Evolutionary conservation across 2,113 vertebrate species (phyloP).

Genomic region (Psettodes erumei): DNA sequence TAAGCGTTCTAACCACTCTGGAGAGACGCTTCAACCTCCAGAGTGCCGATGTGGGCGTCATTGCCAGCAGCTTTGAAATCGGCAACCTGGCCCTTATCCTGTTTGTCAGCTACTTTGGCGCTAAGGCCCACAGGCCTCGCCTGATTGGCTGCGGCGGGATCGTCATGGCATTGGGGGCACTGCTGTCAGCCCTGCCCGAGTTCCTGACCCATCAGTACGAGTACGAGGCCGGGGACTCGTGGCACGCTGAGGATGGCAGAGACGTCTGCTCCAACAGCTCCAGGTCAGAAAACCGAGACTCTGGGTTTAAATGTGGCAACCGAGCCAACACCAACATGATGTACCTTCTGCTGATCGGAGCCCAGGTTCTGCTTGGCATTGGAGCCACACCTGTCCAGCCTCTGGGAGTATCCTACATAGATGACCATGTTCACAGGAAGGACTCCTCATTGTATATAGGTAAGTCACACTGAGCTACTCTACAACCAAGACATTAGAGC

Average conservation of each 20-base stretch:
- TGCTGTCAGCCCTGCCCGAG: constrained; percentile 94
- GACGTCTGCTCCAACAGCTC: constrained; percentile 92
- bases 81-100: constrained; percentile 98
- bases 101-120: constrained; percentile 98
- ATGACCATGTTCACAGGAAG: constrained; percentile 94
- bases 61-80: constrained; percentile 99
- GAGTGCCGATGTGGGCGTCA: constrained; percentile 96
- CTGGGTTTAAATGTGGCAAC: constrained; percentile 91
- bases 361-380: constrained; percentile 97
- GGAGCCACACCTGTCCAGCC: constrained; percentile 95
- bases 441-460: constrained; percentile 98
- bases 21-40: constrained; percentile 98
- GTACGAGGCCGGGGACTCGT: constrained; percentile 90
- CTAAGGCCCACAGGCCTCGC: constrained; percentile 94
- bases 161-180: constrained; percentile 95
- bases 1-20: constrained; percentile 96
- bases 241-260: constrained; percentile 90
- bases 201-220: constrained; percentile 98
- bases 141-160: constrained; percentile 98
- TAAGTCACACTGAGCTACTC: constrained; percentile 74
- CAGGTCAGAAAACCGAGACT: constrained; percentile 84
- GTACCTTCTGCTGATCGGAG: constrained; percentile 98
- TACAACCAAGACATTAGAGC: not conserved
- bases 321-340: constrained; percentile 98
- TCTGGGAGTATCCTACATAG: constrained; percentile 88